phyloP scores from a whole-genome alignment of 2,888 invertebrate species.

The Dioctria linearis region DNA sequence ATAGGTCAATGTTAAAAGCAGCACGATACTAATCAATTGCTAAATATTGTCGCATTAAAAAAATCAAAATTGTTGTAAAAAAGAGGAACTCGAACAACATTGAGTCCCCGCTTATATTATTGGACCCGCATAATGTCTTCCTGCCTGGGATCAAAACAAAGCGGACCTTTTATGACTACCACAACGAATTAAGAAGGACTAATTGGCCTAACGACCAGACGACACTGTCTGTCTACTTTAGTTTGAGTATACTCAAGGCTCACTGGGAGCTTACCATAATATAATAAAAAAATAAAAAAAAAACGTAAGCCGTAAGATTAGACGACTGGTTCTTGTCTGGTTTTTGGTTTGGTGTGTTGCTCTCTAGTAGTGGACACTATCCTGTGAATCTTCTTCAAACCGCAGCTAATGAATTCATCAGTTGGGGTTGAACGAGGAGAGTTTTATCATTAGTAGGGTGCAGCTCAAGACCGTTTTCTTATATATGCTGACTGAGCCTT shows the following conservation, averaged over 20 bases:
- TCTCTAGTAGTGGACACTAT: background rate
- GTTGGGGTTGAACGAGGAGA: background rate
- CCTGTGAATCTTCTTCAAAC: slow-evolving; percentile 10
- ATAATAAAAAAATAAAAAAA: background rate
- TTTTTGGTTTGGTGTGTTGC: background rate
- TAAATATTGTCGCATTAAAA: slow-evolving; percentile 17
- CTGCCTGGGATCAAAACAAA: slow-evolving; percentile 35
- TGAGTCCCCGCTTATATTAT: background rate
- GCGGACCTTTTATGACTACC: slow-evolving; percentile 14
- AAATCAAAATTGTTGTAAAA: slow-evolving; percentile 34
- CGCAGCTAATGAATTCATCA: slow-evolving; percentile 21
- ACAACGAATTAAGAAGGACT: slow-evolving; percentile 41
- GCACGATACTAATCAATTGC: slow-evolving; percentile 29
- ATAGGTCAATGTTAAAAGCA: background rate
- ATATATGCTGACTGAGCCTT: background rate
- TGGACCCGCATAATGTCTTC: slow-evolving; percentile 27
- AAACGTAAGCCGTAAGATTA: too few relatives aligned
- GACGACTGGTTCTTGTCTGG: too few relatives aligned
- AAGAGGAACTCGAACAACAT: slow-evolving; percentile 3
- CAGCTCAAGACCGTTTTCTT: slow-evolving; percentile 24
- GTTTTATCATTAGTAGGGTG: slow-evolving; percentile 8
- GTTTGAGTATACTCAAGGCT: background rate
- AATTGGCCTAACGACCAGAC: slow-evolving; percentile 10
- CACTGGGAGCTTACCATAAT: background rate
- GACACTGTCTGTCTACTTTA: background rate